Percentiles rank a stretch among this genome's conserved stretches.
Conservation (phyloP, 2,797 vertebrate species). For the Hydrocynus forskahlii region DNA sequence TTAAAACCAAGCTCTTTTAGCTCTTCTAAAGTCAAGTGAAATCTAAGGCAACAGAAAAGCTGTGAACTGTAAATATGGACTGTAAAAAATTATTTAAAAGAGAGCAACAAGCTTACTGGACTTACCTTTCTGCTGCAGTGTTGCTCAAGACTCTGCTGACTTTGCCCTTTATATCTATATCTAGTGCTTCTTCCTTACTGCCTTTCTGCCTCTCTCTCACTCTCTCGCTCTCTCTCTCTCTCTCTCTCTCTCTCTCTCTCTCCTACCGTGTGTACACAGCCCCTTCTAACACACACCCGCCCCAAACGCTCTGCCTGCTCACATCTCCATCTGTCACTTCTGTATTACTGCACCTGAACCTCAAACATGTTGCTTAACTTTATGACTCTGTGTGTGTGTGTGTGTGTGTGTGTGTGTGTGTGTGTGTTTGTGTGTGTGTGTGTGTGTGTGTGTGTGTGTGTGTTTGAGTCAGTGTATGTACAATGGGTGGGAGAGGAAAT, state of each 20-base stretch:
- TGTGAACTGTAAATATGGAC: background rate
- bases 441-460: background rate
- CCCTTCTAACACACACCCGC: conserved; percentile 10
- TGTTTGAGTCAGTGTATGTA: no score
- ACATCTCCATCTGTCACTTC: conserved; percentile 11
- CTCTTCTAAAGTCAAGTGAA: background rate
- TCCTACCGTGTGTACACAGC: conserved; percentile 39
- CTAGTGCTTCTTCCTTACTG: conserved; percentile 50
- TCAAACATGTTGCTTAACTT: conserved; percentile 49
- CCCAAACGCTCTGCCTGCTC: background rate
- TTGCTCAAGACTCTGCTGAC: background rate
- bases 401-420: conserved; percentile 44
- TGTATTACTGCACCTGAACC: background rate
- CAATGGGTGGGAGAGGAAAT: background rate
- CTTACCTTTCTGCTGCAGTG: conserved; percentile 64
- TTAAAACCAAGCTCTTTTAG: background rate
- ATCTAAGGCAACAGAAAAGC: background rate
- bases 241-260: conserved; percentile 21
- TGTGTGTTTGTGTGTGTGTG: conserved; percentile 49
- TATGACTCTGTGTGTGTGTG: conserved; percentile 49
- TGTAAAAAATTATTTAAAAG: no score
- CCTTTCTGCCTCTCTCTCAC: conserved; percentile 44
- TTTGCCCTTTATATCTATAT: conserved; percentile 28
- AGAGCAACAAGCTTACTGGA: background rate
- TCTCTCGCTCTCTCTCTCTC: background rate